Percentiles rank a stretch among this genome's conserved stretches.
Conservation (phyloP, 2,797 vertebrate genomes). For the Eupleurogrammus muticus region DNA sequence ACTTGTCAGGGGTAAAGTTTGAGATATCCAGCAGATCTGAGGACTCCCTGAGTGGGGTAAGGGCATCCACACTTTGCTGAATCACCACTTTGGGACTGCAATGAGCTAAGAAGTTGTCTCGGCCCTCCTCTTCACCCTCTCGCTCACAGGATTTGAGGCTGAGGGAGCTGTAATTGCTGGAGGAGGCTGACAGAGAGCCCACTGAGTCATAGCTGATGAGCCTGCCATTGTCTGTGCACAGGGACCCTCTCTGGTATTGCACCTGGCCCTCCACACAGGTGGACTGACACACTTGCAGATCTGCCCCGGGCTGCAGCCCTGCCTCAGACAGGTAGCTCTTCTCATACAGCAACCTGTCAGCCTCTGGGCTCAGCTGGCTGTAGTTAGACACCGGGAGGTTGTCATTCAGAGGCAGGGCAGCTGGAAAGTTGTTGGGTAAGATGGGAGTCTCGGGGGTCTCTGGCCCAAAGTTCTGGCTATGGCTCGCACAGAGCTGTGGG, state of each 20-base stretch:
- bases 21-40: conserved; percentile 99
- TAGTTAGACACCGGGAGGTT: conserved; percentile 89
- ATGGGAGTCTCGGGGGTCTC: conserved; percentile 87
- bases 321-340: conserved; percentile 91
- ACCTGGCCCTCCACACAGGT: conserved; percentile 92
- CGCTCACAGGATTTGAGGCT: conserved; percentile 97
- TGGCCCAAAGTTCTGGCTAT: conserved; percentile 85
- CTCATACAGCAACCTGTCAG: conserved; percentile 92
- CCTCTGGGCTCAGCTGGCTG: conserved; percentile 88
- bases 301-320: conserved; percentile 90
- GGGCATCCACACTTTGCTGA: conserved; percentile 97
- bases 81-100: conserved; percentile 99
- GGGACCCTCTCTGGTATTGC: conserved; percentile 94
- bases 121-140: conserved; percentile 94
- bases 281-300: conserved; percentile 95
- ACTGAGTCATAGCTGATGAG: conserved; percentile 98
- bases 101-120: conserved; percentile 96
- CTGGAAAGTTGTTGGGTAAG: conserved; percentile 87
- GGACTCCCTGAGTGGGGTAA: conserved; percentile 96
- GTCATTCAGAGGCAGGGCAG: conserved; percentile 84
- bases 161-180: conserved; percentile 97
- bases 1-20: conserved; percentile 99
- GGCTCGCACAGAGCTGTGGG: conserved; percentile 78
- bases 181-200: conserved; percentile 94
- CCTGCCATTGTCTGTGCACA: conserved; percentile 93